A percentile compares a stretch with the other conserved stretches of the same genome.
Conservation (phyloP, 2,113 vertebrate species). For the Vulpes lagopus region DNA sequence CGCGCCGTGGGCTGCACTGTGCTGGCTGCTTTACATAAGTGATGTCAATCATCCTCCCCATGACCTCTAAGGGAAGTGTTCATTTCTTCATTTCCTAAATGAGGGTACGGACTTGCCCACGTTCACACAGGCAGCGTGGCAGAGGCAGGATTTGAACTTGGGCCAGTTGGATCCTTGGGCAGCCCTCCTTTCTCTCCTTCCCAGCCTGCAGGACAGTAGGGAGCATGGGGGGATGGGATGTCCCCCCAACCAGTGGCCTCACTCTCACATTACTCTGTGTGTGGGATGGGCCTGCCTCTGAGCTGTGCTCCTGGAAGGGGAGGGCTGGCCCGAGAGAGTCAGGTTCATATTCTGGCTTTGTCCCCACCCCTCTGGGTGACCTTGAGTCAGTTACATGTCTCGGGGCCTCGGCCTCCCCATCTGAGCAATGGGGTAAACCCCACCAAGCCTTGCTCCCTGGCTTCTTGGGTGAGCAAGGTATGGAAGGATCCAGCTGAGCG, state of each 20-base stretch:
- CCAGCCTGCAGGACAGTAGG: background rate
- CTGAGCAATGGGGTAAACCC: background rate
- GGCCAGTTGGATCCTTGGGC: background rate
- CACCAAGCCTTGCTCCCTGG: background rate
- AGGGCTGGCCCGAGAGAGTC: background rate
- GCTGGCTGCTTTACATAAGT: accelerated
- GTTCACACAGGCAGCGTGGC: background rate
- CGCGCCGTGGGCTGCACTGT: accelerated
- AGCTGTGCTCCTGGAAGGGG: accelerated
- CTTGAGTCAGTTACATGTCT: background rate
- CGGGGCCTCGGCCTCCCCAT: background rate
- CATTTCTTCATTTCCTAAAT: background rate
- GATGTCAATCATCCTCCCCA: background rate
- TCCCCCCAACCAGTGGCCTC: background rate
- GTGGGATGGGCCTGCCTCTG: background rate
- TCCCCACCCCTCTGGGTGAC: background rate
- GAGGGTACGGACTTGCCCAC: background rate
- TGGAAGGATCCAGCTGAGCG: accelerated
- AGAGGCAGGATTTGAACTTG: background rate
- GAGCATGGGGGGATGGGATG: accelerated
- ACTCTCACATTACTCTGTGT: accelerated
- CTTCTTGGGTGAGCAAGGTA: background rate
- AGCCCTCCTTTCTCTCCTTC: background rate
- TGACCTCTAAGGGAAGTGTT: background rate
- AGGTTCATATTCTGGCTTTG: background rate